Evolutionary conservation across 2,888 invertebrate species (phyloP).

Genomic region (Gastrophysa polygoni): DNA sequence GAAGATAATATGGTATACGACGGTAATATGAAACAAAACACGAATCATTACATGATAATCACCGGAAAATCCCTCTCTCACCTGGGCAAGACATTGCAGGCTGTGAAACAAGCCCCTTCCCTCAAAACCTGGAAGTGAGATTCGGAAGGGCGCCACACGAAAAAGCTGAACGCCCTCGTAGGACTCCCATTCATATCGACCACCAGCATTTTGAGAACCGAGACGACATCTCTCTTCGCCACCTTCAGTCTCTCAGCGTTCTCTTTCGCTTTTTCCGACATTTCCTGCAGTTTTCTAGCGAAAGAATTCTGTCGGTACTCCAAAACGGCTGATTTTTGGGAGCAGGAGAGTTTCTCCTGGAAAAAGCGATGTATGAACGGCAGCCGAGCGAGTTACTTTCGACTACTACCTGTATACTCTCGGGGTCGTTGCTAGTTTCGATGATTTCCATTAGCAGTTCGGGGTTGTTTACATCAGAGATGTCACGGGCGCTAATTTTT

Average conservation of each 20-base stretch:
- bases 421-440: constrained; percentile 59
- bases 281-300: constrained; percentile 49
- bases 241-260: constrained; percentile 39
- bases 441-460: constrained; percentile 50
- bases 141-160: constrained; percentile 75
- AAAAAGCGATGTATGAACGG: too few species aligned
- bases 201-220: constrained; percentile 59
- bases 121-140: constrained; percentile 63
- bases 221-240: constrained; percentile 53
- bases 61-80: constrained; percentile 28
- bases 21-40: too few species aligned
- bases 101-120: constrained; percentile 67
- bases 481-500: not conserved
- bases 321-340: constrained; percentile 58
- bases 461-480: constrained; percentile 50
- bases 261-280: constrained; percentile 38
- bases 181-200: constrained; percentile 51
- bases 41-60: too few species aligned
- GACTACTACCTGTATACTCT: constrained; percentile 56
- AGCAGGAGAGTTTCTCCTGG: constrained; percentile 59
- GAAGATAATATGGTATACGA: too few species aligned
- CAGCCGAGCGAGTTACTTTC: not conserved
- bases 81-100: constrained; percentile 65
- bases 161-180: constrained; percentile 60
- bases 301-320: constrained; percentile 54